A percentile compares a stretch with the other conserved stretches of the same genome.
Evolutionary conservation across 2,797 vertebrate genomes (phyloP).

Genomic region (Poecilia picta): DNA sequence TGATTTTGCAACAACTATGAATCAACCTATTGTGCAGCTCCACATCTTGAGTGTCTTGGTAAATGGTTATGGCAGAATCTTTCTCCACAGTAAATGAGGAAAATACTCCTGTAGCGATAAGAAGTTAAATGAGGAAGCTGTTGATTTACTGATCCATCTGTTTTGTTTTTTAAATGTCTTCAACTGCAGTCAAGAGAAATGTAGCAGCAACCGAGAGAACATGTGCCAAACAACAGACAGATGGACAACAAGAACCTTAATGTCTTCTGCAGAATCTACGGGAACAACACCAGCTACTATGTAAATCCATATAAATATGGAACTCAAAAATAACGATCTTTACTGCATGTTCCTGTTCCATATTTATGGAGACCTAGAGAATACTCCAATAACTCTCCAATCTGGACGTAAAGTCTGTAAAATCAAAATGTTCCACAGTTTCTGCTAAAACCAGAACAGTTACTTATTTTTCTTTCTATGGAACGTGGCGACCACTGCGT

Average conservation of each 20-base stretch:
- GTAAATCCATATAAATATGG: not conserved
- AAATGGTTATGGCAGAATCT: not conserved
- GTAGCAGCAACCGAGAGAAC: not conserved
- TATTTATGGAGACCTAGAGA: not conserved
- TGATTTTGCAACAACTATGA: not conserved
- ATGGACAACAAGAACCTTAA: not conserved
- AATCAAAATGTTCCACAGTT: not conserved
- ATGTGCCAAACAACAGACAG: not conserved
- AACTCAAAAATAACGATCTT: not conserved
- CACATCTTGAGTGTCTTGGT: not conserved
- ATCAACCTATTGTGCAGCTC: not conserved
- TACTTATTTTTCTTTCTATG: not conserved
- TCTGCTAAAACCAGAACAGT: not conserved
- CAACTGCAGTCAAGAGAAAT: not conserved
- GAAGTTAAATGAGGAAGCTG: not conserved
- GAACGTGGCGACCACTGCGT: not conserved
- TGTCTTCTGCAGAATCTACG: not conserved
- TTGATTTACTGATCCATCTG: not conserved
- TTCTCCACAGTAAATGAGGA: not conserved
- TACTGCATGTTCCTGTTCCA: not conserved
- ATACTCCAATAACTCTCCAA: not conserved
- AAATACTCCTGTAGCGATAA: not conserved
- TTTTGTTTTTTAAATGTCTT: not conserved
- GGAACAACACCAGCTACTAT: not conserved
- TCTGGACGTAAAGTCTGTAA: not conserved